phyloP scores from a whole-genome alignment of 2,888 invertebrate genomes.

The Auanema sp. region DNA sequence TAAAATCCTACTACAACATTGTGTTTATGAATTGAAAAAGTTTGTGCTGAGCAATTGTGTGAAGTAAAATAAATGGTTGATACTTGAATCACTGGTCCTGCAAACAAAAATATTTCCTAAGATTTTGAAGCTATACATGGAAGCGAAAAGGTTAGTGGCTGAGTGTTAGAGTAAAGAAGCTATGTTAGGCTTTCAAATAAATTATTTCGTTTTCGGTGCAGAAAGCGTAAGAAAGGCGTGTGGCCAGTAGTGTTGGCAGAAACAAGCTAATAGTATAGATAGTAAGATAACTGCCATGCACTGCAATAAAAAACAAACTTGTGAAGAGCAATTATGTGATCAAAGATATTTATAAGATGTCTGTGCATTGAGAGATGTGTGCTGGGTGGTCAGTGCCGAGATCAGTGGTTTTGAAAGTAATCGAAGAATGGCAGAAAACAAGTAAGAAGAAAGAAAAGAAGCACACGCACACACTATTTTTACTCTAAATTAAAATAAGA shows the following conservation, averaged over 20 bases:
- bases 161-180: background rate
- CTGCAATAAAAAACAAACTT: background rate
- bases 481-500: background rate
- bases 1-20: no score
- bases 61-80: no score
- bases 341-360: no score
- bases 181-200: slow-evolving; percentile 10
- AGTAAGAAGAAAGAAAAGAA: background rate
- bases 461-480: background rate
- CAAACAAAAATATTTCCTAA: background rate
- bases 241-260: slow-evolving; percentile 2
- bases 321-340: no score
- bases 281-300: slow-evolving; percentile 2
- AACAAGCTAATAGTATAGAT: slow-evolving; percentile 2
- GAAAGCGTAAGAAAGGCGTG: background rate
- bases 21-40: no score
- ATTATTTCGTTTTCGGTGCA: slow-evolving; percentile 1
- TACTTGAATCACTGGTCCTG: slow-evolving; percentile 11
- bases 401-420: slow-evolving; percentile 7
- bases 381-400: background rate
- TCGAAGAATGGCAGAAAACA: background rate
- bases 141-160: slow-evolving; percentile 4
- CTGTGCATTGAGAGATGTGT: background rate
- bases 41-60: no score
- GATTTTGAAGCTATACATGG: background rate